Base-by-base conservation (phyloP, 1,140 invertebrate species). In the Pseudomyrmex concolor region DNA sequence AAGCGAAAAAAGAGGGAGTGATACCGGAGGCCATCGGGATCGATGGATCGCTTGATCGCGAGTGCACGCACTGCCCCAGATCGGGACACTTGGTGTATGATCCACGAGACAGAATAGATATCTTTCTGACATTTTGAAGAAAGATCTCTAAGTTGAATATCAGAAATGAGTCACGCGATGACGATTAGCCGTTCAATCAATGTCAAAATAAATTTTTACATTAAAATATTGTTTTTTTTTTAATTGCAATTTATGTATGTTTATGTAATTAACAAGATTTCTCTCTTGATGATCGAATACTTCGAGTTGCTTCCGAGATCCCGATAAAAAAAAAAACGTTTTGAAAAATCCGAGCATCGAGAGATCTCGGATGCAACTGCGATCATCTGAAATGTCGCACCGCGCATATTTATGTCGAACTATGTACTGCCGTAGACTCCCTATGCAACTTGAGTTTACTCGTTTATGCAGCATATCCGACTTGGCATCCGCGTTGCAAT, bases 1-100 rank as follows among this genome's bases (percentile, higher is more conserved):
- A 85, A 13, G 63, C 68, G 62, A 66, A 83, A 67, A 74, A 59
- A 67, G 62, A 68, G 60, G 67, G 76, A 72, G 76, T 55, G 82
- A 80, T 22, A 64, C 67, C 63, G 85, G 86, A 72, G 83, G 70
- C 55, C 62, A 66, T 62, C 50, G 85, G 86, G 74, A 83, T 88
- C 73, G 80, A 55, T 55, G 83, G 77, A 78, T 87, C 57, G 19
- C 34, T 51, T 51, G 76, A 84, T 86, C 86, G 87, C 34, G 86
- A 84, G 84, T 88, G 72, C 67, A 22, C 57, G 54, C 74, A 78
- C 80, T 89, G 86, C 81, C 87, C 87, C 86, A 89, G 87, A 84
- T 89, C 86, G 63, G 63, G 71, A 84, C 80, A 88, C 86, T 89
- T 89, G 73, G 25, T 62, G 78, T 64, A 73, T 62, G 60, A 82